Conservation (phyloP, 2,113 vertebrate species). For the Chelonoidis abingdonii region DNA sequence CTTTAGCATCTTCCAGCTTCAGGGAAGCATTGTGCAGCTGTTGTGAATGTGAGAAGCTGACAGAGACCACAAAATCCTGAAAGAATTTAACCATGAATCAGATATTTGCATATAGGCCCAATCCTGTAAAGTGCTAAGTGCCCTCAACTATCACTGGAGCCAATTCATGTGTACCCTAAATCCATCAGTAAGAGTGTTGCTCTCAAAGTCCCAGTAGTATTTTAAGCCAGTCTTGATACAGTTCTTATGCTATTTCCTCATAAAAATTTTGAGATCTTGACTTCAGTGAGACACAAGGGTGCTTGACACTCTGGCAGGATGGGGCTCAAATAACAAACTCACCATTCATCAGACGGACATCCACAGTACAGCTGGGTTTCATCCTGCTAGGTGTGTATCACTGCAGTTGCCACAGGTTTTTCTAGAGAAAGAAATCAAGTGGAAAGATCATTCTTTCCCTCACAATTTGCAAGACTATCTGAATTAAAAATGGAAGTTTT, state of each 20-base stretch:
- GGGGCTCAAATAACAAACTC: neutral
- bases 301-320: neutral
- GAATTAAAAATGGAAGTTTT: constrained; percentile 85
- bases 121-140: neutral
- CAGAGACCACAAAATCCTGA: neutral
- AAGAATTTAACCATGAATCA: neutral
- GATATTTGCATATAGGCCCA: neutral
- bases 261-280: neutral
- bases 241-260: neutral
- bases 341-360: neutral
- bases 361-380: neutral
- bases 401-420: constrained; percentile 39
- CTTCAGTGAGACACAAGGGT: neutral
- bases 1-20: neutral
- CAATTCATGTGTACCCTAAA: neutral
- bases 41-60: neutral
- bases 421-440: constrained; percentile 63
- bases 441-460: constrained; percentile 78
- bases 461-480: constrained; percentile 82
- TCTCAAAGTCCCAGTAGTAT: neutral
- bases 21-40: neutral
- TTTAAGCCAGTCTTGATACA: neutral
- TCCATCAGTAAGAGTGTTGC: neutral
- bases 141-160: neutral
- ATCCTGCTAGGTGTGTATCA: constrained; percentile 30